A percentile compares a stretch with the other conserved stretches of the same genome.
These are phyloP conservation scores for Sebastes diploproa DNA, from an alignment of 2,797 vertebrate species.

Conservation along the genomic window DNA sequence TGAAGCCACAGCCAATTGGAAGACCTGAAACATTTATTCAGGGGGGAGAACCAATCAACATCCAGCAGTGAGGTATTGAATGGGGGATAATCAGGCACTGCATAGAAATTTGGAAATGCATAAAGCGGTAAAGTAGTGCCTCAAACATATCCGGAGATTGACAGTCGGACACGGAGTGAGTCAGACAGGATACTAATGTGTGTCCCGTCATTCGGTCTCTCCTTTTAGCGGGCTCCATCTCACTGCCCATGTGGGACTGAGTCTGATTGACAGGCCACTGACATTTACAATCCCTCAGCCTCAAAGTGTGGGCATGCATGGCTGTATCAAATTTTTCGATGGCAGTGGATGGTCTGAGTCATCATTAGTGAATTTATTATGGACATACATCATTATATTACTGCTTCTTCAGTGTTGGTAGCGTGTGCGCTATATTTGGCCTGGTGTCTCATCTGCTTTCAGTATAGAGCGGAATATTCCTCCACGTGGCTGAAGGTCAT, in stretches of 20 bases:
- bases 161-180: conserved; percentile 81
- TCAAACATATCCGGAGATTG: conserved; percentile 50
- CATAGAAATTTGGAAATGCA: conserved; percentile 54
- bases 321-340: conserved; percentile 36
- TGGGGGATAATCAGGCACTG: conserved; percentile 51
- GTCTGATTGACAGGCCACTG: conserved; percentile 81
- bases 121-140: conserved; percentile 44
- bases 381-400: conserved; percentile 17
- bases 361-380: conserved; percentile 40
- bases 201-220: conserved; percentile 61
- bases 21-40: conserved; percentile 37
- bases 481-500: neutral
- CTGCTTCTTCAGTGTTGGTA: neutral
- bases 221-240: conserved; percentile 80
- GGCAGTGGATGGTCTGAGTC: conserved; percentile 34
- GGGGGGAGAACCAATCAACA: conserved; percentile 43
- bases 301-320: conserved; percentile 59
- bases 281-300: conserved; percentile 74
- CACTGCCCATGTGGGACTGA: conserved; percentile 83
- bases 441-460: neutral
- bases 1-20: conserved; percentile 28
- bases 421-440: neutral
- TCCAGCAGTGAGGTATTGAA: conserved; percentile 44
- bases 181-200: conserved; percentile 75
- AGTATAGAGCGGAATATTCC: neutral